Evolutionary conservation across 2,888 invertebrate genomes (phyloP), one percentile per base, ranked within the genome.

Genomic region (Eulithis prunata): DNA sequence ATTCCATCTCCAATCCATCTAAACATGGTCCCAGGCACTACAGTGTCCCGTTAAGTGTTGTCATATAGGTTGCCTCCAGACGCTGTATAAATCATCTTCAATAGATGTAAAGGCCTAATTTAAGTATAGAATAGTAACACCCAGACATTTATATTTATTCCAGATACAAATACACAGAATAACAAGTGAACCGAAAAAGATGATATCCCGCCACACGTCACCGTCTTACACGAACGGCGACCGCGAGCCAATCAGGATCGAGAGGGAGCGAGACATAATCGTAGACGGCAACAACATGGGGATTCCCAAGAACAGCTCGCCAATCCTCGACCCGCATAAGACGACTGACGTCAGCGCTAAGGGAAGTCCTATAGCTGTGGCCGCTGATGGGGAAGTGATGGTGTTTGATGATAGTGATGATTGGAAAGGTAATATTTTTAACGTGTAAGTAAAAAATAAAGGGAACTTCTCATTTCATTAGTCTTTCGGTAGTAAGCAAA

Each of bases 361-460:
- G 69, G 88, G 93, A 74, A 94, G 94, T 78, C 94, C 94, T 54
- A 94, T 94, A 78, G 94, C 94, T 3, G 94, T 94, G 56, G 95
- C 96, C 70, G 95, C 95, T 59, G 96, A 96, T 68, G 96, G 95
- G 21, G 97, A 96, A 84, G 96, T 97, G 57, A 96, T 97, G 75
- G 97, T 97, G 59, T 97, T 98, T 80, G 97, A 98, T 83, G 97
- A 97, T 85, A 96, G 96, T 72, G 97, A 97, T 78, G 96, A 95
- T 79, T 97, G 97, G 96, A 96, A 96, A 90, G 95, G 95, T 93
- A 59, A 56, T 8, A 5, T 14, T 21, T 21, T 21, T 21, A 21
- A 21, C 21, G 2, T 21, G 21, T 21, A 21, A 2, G 2, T 21
- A 21, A 21, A 21, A 1, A 21, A 21, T 21, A 21, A 21, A 21